phyloP scores from a whole-genome alignment of 2,888 invertebrate genomes.

The Drosophila anomelani region DNA sequence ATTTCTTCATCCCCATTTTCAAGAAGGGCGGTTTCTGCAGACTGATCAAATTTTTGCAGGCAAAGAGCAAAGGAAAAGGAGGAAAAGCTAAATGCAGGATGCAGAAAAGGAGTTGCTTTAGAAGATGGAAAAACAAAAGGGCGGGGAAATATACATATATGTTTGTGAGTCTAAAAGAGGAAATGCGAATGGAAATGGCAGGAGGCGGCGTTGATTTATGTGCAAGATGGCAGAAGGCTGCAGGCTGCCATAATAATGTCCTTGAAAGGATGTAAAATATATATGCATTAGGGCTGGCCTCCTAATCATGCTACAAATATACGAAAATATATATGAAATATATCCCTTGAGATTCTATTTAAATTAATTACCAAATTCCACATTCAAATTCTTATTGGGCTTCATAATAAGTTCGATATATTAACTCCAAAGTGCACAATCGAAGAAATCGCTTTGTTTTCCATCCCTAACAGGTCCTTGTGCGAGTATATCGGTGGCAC shows the following conservation, averaged over 20 bases:
- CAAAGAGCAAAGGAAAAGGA: background rate
- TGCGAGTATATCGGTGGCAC: slow-evolving; percentile 41
- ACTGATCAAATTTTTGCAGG: slow-evolving; percentile 22
- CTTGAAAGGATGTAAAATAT: slow-evolving; percentile 56
- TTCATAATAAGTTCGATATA: background rate
- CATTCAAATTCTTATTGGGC: background rate
- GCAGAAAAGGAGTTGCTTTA: slow-evolving; percentile 25
- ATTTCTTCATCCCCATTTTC: slow-evolving; percentile 5
- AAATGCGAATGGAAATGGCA: slow-evolving; percentile 44
- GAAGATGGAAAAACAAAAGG: slow-evolving; percentile 31
- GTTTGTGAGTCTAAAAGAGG: slow-evolving; percentile 10
- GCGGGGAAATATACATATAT: background rate
- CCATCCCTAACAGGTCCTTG: background rate
- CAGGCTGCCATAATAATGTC: slow-evolving; percentile 57
- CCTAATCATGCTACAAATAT: background rate
- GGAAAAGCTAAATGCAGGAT: slow-evolving; percentile 27
- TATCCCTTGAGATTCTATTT: background rate
- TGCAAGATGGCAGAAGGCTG: slow-evolving; percentile 8
- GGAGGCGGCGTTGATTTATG: slow-evolving; percentile 71
- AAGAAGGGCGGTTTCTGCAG: background rate
- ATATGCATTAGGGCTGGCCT: background rate
- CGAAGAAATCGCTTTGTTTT: background rate
- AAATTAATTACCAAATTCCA: background rate
- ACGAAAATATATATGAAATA: background rate
- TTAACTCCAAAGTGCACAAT: background rate